Conservation (phyloP, 2,113 vertebrate species). For the Bos taurus region DNA sequence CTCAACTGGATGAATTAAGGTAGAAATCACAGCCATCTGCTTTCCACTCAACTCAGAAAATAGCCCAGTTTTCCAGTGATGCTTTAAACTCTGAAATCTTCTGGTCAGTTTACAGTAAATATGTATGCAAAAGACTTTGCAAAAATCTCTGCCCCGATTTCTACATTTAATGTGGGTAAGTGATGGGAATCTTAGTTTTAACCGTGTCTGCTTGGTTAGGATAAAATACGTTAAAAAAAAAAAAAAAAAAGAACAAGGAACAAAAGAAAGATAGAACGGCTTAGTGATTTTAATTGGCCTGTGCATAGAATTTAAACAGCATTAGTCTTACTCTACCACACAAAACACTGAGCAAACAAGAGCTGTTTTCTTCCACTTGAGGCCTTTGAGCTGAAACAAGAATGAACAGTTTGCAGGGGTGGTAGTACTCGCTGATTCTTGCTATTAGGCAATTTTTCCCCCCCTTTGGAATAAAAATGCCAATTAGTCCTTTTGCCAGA, state of each 20-base stretch:
- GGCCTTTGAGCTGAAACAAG: constrained; percentile 48
- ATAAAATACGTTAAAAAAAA: not conserved
- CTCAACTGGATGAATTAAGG: constrained; percentile 24
- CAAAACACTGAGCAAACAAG: constrained; percentile 57
- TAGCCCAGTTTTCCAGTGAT: constrained; percentile 33
- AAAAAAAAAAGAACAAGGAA: not conserved
- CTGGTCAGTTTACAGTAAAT: constrained; percentile 42
- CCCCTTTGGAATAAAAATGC: constrained; percentile 64
- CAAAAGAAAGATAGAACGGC: constrained; percentile 24
- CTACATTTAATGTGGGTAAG: not conserved
- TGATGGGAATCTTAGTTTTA: constrained; percentile 25
- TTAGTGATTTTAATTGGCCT: constrained; percentile 63
- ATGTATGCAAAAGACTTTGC: constrained; percentile 4
- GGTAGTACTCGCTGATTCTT: constrained; percentile 36
- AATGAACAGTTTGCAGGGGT: constrained; percentile 54
- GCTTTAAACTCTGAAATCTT: constrained; percentile 34
- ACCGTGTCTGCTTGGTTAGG: not conserved
- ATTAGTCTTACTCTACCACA: constrained; percentile 26
- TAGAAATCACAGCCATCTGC: constrained; percentile 45
- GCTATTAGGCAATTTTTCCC: constrained; percentile 60
- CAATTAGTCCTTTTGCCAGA: constrained; percentile 64
- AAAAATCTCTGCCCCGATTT: constrained; percentile 34
- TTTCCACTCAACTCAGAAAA: constrained; percentile 46
- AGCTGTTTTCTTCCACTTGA: constrained; percentile 54
- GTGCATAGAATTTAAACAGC: constrained; percentile 50